phyloP scores from a whole-genome alignment of 2,888 invertebrate genomes.

The Heliconius ethilla region DNA sequence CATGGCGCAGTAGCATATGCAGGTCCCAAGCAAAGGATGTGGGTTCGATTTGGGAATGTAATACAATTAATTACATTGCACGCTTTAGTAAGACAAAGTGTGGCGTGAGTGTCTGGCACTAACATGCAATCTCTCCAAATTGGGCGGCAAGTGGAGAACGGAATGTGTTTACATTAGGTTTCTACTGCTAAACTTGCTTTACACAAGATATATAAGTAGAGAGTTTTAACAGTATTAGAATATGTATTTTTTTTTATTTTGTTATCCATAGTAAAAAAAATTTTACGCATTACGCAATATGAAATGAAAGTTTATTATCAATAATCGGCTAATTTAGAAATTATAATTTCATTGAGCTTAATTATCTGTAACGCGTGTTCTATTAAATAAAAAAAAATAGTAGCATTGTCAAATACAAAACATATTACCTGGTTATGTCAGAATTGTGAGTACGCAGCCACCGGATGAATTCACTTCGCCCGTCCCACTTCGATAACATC shows the following conservation, averaged over 20 bases:
- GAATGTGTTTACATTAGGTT: neutral
- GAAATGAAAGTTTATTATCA: neutral
- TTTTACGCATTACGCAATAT: neutral
- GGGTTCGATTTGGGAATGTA: too few relatives aligned
- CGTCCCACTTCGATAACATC: conserved; percentile 67
- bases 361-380: conserved; percentile 6
- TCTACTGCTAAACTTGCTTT: neutral
- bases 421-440: conserved; percentile 33
- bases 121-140: neutral
- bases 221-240: neutral
- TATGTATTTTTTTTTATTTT: neutral
- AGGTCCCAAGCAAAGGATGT: too few relatives aligned
- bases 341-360: neutral
- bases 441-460: conserved; percentile 48
- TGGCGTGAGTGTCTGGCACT: too few relatives aligned
- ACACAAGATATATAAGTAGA: neutral
- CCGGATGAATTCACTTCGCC: conserved; percentile 61
- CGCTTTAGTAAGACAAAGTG: too few relatives aligned
- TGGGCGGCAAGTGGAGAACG: neutral
- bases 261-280: too few relatives aligned
- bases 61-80: too few relatives aligned
- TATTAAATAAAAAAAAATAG: neutral
- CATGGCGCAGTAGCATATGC: too few relatives aligned
- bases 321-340: neutral
- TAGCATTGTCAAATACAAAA: neutral